These are phyloP conservation scores for Myiozetetes cayanensis DNA, from an alignment of 2,113 vertebrate species.

Conservation along the genomic window DNA sequence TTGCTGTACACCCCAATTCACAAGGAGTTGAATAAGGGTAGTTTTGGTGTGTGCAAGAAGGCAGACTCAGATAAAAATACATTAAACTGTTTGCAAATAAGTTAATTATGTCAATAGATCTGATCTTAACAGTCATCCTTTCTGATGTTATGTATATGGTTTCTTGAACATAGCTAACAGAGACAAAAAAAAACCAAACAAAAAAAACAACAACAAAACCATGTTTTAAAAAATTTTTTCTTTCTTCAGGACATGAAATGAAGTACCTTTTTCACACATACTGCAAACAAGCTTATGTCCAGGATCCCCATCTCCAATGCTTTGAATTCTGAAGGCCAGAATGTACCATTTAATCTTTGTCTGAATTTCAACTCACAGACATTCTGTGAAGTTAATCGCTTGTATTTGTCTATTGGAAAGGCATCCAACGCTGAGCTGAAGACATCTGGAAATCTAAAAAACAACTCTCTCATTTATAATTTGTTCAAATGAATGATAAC, in stretches of 20 bases:
- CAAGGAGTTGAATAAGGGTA: slow-evolving; percentile 43
- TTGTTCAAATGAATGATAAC: slow-evolving; percentile 53
- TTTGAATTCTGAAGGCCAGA: not conserved
- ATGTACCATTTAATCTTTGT: not conserved
- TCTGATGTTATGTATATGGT: not conserved
- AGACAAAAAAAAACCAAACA: not conserved
- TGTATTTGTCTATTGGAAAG: slow-evolving; percentile 29
- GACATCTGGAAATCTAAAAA: slow-evolving; percentile 52
- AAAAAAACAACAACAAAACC: not conserved
- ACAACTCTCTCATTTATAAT: slow-evolving; percentile 32
- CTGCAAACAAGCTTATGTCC: not conserved
- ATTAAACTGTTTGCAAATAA: slow-evolving; percentile 62
- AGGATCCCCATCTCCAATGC: not conserved
- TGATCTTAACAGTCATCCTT: not conserved
- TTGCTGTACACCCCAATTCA: slow-evolving; percentile 53
- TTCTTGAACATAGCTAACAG: not conserved
- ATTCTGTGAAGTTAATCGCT: not conserved
- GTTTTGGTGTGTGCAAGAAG: slow-evolving; percentile 6
- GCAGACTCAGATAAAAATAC: slow-evolving; percentile 36
- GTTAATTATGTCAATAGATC: slow-evolving; percentile 40
- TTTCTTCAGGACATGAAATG: not conserved
- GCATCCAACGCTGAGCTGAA: not conserved
- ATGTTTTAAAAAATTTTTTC: not conserved
- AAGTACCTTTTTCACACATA: not conserved
- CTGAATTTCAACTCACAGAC: slow-evolving; percentile 7